Conservation (phyloP, 2,113 vertebrate genomes). For the Pseudonaja textilis region DNA sequence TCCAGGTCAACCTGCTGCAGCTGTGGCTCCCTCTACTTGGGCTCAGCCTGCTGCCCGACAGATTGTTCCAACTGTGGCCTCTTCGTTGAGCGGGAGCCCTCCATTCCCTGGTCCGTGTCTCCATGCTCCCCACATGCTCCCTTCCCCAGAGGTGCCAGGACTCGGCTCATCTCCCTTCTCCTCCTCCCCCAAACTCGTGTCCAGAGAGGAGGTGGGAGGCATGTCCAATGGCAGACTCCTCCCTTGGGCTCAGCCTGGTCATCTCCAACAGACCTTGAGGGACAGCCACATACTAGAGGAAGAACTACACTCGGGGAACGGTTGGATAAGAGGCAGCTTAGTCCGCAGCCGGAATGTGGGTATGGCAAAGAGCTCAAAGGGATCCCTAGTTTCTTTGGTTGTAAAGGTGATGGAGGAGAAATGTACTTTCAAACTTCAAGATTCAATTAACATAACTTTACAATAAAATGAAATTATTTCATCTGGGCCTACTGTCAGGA, state of each 20-base stretch:
- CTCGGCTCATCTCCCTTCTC: not conserved
- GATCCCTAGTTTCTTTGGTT: not conserved
- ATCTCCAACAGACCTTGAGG: not conserved
- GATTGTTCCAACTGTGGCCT: not conserved
- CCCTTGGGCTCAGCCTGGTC: not conserved
- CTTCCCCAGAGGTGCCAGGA: not conserved
- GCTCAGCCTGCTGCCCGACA: not conserved
- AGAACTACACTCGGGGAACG: not conserved
- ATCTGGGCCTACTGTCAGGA: not conserved
- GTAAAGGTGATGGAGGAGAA: not conserved
- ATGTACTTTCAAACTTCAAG: not conserved
- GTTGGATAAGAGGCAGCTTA: not conserved
- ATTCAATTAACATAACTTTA: not conserved
- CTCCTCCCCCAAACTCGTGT: not conserved
- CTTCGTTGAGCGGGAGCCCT: not conserved
- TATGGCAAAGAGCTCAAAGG: not conserved
- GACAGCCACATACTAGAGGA: not conserved
- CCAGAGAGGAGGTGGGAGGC: not conserved
- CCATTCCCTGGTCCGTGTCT: not conserved
- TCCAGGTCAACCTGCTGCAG: not conserved
- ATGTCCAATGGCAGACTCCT: not conserved
- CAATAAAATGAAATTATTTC: not conserved
- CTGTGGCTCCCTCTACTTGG: not conserved
- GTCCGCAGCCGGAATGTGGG: not conserved
- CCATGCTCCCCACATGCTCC: not conserved